Base-by-base conservation (phyloP, 2,888 invertebrate genomes). In the Branchellion lobata region DNA sequence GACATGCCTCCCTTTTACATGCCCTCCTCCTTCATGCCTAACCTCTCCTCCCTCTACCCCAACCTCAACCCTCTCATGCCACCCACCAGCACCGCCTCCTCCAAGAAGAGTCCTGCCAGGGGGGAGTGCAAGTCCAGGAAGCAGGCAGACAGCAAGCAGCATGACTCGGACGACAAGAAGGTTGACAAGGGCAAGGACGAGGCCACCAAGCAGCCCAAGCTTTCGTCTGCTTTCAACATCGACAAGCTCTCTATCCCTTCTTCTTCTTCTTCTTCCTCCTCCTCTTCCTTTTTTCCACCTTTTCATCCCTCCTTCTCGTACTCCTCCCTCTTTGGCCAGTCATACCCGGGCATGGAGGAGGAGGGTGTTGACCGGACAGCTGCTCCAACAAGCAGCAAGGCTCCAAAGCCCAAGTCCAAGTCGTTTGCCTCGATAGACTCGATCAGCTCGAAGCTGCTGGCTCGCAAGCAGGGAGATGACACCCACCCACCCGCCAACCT, bases 391-490 rank as follows among this genome's bases (percentile, higher is more conserved):
- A n/a, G 57, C 51, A 36, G 51, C 65, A 33, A 57, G 65, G 34
- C 73, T 47, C 36, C 33, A 29, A 76, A 29, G 33, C 29, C 11
- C 76, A 57, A 51, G 33, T 51, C 76, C 51, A 76, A 57, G 57
- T 73, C 29, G 27, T 24, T 61, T 29, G 78, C 79, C 24, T 47
- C 79, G 33, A 79, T 81, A 24, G 81, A 81, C n/a, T 79, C 78
- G 27, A 81, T 81, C 27, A 71, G 81, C 68, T 79, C 33, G 47
- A 81, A 81, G 40, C 71, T 81, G 31, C 74, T 81, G 51, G 81
- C 81, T 36, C 71, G 65, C 47, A 81, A 81, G 71, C 71, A 79
- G 47, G n/a, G 34, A 33, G 40, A 29, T 18, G 80, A 57, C 40
- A 8, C 14, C 40, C 5, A 40, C 40, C 8, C 14, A 14, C 40